Conservation (phyloP, 92 coral and sea anemone species). For the Zoanthus solanderi region DNA sequence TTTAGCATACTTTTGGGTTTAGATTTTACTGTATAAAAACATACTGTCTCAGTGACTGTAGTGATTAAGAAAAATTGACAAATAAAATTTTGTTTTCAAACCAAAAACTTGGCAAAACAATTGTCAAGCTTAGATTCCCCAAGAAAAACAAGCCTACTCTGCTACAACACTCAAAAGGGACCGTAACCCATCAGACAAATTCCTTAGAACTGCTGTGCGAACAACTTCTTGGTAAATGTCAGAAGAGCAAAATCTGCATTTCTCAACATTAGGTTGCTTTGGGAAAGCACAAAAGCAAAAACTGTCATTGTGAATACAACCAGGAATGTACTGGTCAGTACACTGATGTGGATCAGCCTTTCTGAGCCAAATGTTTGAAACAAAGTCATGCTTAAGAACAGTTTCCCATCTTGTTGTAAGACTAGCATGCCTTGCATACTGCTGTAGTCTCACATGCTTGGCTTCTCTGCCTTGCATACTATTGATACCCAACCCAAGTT, state of each 20-base stretch:
- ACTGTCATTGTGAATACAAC: constrained; percentile 17
- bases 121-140: constrained; percentile 13
- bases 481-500: constrained; percentile 66
- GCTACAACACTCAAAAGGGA: constrained; percentile 31
- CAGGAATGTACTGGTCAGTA: constrained; percentile 65
- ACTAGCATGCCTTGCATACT: constrained; percentile 73
- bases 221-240: constrained; percentile 27
- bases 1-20: constrained; percentile 20
- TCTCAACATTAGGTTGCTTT: constrained; percentile 37
- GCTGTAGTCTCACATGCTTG: constrained; percentile 62
- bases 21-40: constrained; percentile 12
- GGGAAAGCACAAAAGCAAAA: constrained; percentile 62
- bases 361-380: constrained; percentile 67
- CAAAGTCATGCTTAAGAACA: constrained; percentile 71
- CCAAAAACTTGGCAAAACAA: constrained; percentile 17
- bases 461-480: constrained; percentile 70
- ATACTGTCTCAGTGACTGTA: constrained; percentile 18
- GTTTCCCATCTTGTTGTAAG: constrained; percentile 68
- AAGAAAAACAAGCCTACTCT: constrained; percentile 15
- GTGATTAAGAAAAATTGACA: constrained; percentile 9
- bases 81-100: constrained; percentile 18
- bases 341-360: constrained; percentile 67
- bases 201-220: constrained; percentile 23
- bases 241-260: constrained; percentile 36
- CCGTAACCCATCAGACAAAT: constrained; percentile 23